Evolutionary conservation across 2,888 invertebrate genomes (phyloP), one percentile per base, ranked within the genome.

Genomic region (Schizaphis graminum): DNA sequence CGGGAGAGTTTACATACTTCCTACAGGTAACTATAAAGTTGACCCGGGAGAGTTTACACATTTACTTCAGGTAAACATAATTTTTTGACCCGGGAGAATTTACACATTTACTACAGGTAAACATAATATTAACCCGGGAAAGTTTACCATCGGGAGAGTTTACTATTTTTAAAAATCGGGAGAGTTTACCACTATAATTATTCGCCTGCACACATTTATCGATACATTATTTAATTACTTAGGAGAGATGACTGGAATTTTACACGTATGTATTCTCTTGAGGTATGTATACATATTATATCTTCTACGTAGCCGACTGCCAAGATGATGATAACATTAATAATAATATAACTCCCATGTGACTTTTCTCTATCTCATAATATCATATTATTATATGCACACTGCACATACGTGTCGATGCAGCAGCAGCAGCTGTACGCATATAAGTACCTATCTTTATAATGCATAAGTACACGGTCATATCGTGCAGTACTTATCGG

Each of bases 401-500:
- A 35, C 21, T 77, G 8, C 35, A 35, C 77, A 77, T 24, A 35
- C 16, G 35, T 77, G 77, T 77, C 35, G 35, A 35, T 77, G 2
- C 35, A 77, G 35, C 77, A 77, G 77, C 67, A 67, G n/a, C 57
- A 67, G n/a, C 67, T 24, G 77, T 41, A 21, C 35, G 21, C 28
- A 28, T 61, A 57, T 35, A 67, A 57, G 57, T 57, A 57, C 67
- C 67, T 67, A 77, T 7, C 24, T 88, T 26, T 56, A 41, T n/a
- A 56, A 41, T 26, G 89, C 35, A 89, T 26, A 28, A 35, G 88
- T 41, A 56, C 47, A 10, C 53, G 24, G 49, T 41, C 56, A 44
- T 61, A 90, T 90, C 77, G 91, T 77, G 77, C 49, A 53, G 49
- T 41, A 91, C 91, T 91, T 77, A 91, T 91, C 91, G 91, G 91